Evolutionary conservation across 2,888 invertebrate genomes (phyloP).

Genomic region (Argyra leucocephala): DNA sequence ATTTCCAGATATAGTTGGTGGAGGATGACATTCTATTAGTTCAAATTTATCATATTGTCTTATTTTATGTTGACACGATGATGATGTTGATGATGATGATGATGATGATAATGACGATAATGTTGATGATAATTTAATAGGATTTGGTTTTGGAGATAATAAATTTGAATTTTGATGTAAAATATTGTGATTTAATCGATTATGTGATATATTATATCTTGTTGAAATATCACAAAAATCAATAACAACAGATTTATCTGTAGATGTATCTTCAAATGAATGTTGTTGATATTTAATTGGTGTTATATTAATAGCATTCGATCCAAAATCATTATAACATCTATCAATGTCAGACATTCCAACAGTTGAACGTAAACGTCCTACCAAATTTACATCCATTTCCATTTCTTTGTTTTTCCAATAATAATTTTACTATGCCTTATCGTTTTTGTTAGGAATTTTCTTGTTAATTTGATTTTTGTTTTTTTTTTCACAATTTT

Average conservation of each 20-base stretch:
- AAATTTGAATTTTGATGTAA: no score
- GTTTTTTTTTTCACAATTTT: neutral
- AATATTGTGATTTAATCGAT: no score
- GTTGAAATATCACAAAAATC: no score
- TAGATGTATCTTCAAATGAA: conserved; percentile 23
- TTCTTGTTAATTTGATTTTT: neutral
- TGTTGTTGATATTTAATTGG: conserved; percentile 16
- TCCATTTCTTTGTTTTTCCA: conserved; percentile 30
- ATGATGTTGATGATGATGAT: conserved; percentile 16
- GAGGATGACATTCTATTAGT: neutral
- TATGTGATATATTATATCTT: no score
- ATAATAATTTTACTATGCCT: neutral
- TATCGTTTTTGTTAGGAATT: neutral
- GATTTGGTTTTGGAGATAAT: conserved; percentile 26
- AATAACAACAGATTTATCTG: no score
- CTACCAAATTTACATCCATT: conserved; percentile 41
- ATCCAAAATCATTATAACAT: conserved; percentile 23
- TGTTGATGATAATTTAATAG: conserved; percentile 22
- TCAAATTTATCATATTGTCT: neutral
- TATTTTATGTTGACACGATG: neutral
- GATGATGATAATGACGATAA: conserved; percentile 21
- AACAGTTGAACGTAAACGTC: conserved; percentile 34
- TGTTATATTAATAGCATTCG: neutral
- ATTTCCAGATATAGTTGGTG: neutral
- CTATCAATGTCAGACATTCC: conserved; percentile 36